Conservation (phyloP, 64 coral and sea anemone genomes). For the Trachythela sp. region DNA sequence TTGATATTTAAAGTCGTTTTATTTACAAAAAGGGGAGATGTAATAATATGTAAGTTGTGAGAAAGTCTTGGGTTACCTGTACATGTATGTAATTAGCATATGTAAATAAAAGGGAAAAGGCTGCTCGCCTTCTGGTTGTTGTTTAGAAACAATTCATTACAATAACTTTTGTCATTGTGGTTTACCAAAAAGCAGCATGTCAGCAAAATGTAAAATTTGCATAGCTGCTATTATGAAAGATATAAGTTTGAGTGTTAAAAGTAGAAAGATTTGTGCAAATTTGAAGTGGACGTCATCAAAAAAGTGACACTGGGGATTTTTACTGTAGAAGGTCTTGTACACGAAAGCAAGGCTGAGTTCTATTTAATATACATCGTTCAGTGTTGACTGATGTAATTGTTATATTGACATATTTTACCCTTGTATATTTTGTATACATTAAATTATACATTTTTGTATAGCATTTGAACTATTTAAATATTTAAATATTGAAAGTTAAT, state of each 20-base stretch:
- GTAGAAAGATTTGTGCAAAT: not conserved
- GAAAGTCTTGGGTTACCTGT: not conserved
- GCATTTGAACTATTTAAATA: not conserved
- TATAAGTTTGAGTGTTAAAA: not conserved
- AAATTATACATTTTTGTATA: not conserved
- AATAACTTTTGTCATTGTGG: constrained; percentile 8
- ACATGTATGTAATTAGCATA: not conserved
- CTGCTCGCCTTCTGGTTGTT: not conserved
- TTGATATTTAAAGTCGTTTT: no score
- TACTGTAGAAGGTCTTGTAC: no score
- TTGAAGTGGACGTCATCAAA: not conserved
- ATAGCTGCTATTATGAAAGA: not conserved
- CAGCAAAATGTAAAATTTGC: not conserved
- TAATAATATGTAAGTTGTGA: not conserved
- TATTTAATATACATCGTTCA: no score
- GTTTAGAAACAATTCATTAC: no score
- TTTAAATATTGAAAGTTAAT: no score
- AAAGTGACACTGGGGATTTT: not conserved
- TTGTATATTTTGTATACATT: no score
- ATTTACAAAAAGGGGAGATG: not conserved
- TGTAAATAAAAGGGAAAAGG: not conserved
- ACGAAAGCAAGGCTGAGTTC: no score
- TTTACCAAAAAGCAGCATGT: not conserved
- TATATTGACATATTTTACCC: no score
- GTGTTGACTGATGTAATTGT: no score